A percentile compares a stretch with the other conserved stretches of the same genome.
These are phyloP conservation scores for Apis dorsata DNA, from an alignment of 1,140 invertebrate species.

Conservation along the genomic window DNA sequence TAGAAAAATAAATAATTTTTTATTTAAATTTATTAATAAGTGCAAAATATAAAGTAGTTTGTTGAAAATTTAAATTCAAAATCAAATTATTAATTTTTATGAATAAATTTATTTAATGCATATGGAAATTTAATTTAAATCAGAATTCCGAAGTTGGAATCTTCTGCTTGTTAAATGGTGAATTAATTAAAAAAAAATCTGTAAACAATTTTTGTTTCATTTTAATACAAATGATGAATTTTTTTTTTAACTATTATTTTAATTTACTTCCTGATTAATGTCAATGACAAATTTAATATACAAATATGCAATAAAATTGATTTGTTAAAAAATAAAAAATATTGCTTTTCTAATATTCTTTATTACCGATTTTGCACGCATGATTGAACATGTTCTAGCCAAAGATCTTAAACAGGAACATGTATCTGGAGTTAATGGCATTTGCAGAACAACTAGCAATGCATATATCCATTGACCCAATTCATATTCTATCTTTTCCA, in stretches of 20 bases:
- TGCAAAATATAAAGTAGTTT: too few relatives aligned
- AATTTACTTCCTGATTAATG: conserved; percentile 20
- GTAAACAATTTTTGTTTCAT: conserved; percentile 49
- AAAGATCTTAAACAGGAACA: conserved; percentile 81
- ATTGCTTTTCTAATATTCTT: conserved; percentile 1
- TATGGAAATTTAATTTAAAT: neutral
- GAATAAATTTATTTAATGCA: neutral
- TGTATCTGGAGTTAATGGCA: conserved; percentile 82
- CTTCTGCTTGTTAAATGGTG: neutral
- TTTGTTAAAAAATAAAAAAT: conserved; percentile 53
- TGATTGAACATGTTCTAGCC: conserved; percentile 80
- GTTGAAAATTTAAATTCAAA: too few relatives aligned
- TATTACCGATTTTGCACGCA: conserved; percentile 75
- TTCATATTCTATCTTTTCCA: conserved; percentile 66
- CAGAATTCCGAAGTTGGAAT: neutral
- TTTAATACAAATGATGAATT: conserved; percentile 47
- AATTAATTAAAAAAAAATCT: neutral
- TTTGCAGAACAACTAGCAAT: conserved; percentile 81
- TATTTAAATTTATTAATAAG: too few relatives aligned
- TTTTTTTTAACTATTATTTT: conserved; percentile 21
- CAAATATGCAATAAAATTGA: conserved; percentile 51
- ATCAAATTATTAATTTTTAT: too few relatives aligned
- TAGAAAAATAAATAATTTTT: neutral
- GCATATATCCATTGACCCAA: conserved; percentile 83
- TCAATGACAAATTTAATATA: conserved; percentile 33